Evolutionary conservation across 2,888 invertebrate genomes (phyloP), one percentile per base, ranked within the genome.

Genomic region (Schrankia costaestrigalis): DNA sequence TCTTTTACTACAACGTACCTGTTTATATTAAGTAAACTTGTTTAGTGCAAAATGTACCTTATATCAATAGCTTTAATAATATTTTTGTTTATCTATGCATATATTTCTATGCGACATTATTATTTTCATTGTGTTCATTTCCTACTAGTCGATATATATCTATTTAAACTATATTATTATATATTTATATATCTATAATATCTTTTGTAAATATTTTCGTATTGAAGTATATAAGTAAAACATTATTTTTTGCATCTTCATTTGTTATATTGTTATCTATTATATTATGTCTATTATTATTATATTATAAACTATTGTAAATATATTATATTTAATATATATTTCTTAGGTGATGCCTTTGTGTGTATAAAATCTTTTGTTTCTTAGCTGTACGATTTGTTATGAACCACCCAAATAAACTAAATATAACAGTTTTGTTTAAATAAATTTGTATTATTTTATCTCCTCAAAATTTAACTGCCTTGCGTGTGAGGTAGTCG

Each of bases 121-220:
- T 45, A 42, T 31, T 52, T 55, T 48, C 38, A 62, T 60, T 66
- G 68, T 70, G 68, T 74, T 72, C 63, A 71, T 61, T 47, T 63
- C 49, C 55, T 48, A 57, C 66, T 78, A 74, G 71, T 72, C 66
- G 52, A 63, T 51, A 26, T 60, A 36, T 50, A 29, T 46, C 30
- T 43, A 9, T 31, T 0, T 35, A 26, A 26, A 17, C 34, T 29
- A 21, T 21, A 21, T 21, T 21, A n/a, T 14, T 34, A 45, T 50
- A 35, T 18, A 9, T 28, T 26, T 15, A 14, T 33, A 41, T 50
- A 35, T 46, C 31, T 31, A 24, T 46, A 52, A 62, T 64, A 39
- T 40, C 83, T 84, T 78, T 84, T 84, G 83, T 85, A 85, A 82
- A 85, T 85, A 84, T 69, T 49, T 84, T 80, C 77, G 27, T 81